Conservation (phyloP, 1,140 invertebrate species). For the Atopsyche davidsoni region DNA sequence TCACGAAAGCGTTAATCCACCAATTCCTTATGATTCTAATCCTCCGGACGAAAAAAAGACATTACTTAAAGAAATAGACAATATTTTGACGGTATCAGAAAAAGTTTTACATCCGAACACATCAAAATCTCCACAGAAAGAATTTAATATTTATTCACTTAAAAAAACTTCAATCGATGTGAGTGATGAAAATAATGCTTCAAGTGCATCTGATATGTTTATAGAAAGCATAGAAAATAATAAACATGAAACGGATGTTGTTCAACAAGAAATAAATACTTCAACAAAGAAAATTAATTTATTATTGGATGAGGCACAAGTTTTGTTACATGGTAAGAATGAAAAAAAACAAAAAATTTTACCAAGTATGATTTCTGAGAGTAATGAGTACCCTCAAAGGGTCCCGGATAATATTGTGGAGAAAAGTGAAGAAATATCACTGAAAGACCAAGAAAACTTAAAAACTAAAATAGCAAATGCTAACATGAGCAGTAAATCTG, state of each 20-base stretch:
- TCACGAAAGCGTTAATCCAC: conserved; percentile 14
- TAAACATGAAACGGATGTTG: conserved; percentile 36
- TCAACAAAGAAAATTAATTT: conserved; percentile 45
- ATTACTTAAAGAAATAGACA: conserved; percentile 44
- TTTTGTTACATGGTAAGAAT: conserved; percentile 35
- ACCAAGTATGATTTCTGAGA: too few relatives aligned
- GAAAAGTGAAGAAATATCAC: conserved; percentile 21
- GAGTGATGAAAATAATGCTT: neutral
- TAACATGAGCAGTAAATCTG: conserved; percentile 8
- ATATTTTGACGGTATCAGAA: conserved; percentile 38
- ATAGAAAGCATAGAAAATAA: conserved; percentile 15
- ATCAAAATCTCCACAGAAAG: neutral
- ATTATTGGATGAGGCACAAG: conserved; percentile 40
- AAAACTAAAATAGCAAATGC: conserved; percentile 1
- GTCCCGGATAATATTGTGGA: too few relatives aligned
- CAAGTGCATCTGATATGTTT: neutral
- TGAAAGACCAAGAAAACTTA: neutral
- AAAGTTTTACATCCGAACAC: conserved; percentile 36
- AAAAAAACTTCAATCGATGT: too few relatives aligned
- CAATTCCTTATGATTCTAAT: too few relatives aligned
- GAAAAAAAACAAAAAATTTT: conserved; percentile 31
- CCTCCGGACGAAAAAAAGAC: conserved; percentile 33
- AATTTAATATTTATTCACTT: too few relatives aligned
- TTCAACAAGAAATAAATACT: conserved; percentile 38
- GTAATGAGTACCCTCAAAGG: too few relatives aligned